Base-by-base conservation (phyloP, 2,113 vertebrate genomes). In the Odontesthes bonariensis region DNA sequence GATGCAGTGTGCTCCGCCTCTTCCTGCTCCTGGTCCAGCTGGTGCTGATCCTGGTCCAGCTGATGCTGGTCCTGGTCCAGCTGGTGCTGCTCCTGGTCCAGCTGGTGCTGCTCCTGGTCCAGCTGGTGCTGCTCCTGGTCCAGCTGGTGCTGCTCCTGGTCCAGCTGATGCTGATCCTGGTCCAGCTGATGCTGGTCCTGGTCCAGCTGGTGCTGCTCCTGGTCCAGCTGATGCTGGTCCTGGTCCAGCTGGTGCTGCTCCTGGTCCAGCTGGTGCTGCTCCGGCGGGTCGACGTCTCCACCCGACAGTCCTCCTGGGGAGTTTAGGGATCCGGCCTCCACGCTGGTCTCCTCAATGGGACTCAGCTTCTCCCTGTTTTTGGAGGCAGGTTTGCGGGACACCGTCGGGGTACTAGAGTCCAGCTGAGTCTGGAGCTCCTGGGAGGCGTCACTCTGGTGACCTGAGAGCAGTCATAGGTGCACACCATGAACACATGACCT, bases 331-430 rank as follows among this genome's bases (percentile, higher is more conserved):
- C 1, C 33, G 8, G 61, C 23, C 42, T 71, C 61, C 35, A 53
- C 9, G 2, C 69, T 77, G 10, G 23, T 73, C 57, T 84, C 73
- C 58, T 73, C 19, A 0, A 69, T 84, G 14, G 72, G 72, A 49
- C 77, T 80, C 68, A 69, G 66, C 17, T 53, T 20, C 6, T 68
- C 14, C 13, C 44, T 60, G 66, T 14, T 6, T 32, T 32, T 32
- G 9, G 46, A 35, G 5, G 2, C 23, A 8, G 42, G 19, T 23
- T 12, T 32, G 12, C 63, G 73, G 14, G 23, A 32, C 32, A 7
- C 1, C 0, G 9, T 9, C 13, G 6, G 31, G 14, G 22, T 22
- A 1, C 3, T 4, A 14, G 35, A 27, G 16, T 51, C 60, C 31
- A 1, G 17, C 5, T 0, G 0, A 19, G 42, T 8, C 32, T 51